Evolutionary conservation across 2,113 vertebrate species (phyloP).

Genomic region (Chionodraco myersi): DNA sequence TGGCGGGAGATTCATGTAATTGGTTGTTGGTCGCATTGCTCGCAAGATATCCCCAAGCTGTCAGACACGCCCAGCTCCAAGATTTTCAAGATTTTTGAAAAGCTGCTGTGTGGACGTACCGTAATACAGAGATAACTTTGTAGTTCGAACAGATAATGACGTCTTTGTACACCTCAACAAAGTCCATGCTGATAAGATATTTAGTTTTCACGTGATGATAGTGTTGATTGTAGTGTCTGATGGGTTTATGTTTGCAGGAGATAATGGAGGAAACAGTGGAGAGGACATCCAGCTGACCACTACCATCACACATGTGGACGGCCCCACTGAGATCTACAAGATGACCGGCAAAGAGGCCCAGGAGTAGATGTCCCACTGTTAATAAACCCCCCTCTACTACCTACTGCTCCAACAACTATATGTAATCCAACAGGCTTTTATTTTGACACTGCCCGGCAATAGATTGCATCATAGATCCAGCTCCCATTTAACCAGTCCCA

Average conservation of each 20-base stretch:
- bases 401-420: constrained; percentile 39
- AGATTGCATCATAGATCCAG: not conserved
- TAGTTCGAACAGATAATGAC: no score
- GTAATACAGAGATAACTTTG: no score
- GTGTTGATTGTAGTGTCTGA: not conserved
- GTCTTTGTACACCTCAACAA: no score
- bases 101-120: no score
- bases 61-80: no score
- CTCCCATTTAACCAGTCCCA: constrained; percentile 39
- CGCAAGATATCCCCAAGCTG: no score
- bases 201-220: not conserved
- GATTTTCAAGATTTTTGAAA: no score
- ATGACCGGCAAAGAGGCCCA: constrained; percentile 94
- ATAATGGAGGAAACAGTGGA: constrained; percentile 85
- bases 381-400: constrained; percentile 6
- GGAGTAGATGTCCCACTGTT: constrained; percentile 80
- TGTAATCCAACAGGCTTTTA: constrained; percentile 31
- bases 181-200: not conserved
- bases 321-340: constrained; percentile 94
- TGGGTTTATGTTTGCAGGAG: constrained; percentile 53
- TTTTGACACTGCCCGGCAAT: not conserved
- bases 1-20: no score
- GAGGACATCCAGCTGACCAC: constrained; percentile 97
- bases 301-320: constrained; percentile 94
- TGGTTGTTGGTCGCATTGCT: no score